phyloP scores from a whole-genome alignment of 2,113 vertebrate species.

The Phodopus roborovskii region DNA sequence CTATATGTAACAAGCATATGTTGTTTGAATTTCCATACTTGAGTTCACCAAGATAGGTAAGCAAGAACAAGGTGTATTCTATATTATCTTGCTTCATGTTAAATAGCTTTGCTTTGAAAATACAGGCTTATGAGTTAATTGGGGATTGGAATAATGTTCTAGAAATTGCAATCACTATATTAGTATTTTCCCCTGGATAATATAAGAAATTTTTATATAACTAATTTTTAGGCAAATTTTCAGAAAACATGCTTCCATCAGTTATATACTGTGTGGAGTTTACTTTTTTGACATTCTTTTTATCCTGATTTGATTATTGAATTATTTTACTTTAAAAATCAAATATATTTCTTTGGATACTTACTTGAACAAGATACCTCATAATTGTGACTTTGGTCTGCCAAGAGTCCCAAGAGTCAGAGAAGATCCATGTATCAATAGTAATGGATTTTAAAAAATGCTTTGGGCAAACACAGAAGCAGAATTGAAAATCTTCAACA shows the following conservation, averaged over 20 bases:
- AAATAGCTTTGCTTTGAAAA: conserved; percentile 32
- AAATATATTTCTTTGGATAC: not conserved
- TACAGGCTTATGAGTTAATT: conserved; percentile 43
- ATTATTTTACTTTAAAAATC: conserved; percentile 28
- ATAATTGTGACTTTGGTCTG: not conserved
- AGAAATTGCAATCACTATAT: conserved; percentile 7
- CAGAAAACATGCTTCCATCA: not conserved
- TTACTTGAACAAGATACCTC: not conserved
- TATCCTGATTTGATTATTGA: not conserved
- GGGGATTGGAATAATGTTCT: not conserved
- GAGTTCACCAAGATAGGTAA: conserved; percentile 10
- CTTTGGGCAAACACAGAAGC: not conserved
- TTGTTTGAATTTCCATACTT: not conserved
- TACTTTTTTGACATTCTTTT: not conserved
- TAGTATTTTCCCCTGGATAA: conserved; percentile 34
- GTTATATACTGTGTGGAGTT: not conserved
- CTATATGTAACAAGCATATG: not conserved
- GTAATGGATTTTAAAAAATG: not conserved
- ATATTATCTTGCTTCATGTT: not conserved
- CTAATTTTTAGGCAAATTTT: conserved; percentile 8
- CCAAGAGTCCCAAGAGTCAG: not conserved
- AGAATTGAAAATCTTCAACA: not conserved
- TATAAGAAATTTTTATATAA: conserved; percentile 48
- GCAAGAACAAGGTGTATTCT: not conserved
- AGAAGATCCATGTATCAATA: not conserved